A percentile compares a stretch with the other conserved stretches of the same genome.
phyloP scores from a whole-genome alignment of 2,797 vertebrate species.

The Vultur gryphus region DNA sequence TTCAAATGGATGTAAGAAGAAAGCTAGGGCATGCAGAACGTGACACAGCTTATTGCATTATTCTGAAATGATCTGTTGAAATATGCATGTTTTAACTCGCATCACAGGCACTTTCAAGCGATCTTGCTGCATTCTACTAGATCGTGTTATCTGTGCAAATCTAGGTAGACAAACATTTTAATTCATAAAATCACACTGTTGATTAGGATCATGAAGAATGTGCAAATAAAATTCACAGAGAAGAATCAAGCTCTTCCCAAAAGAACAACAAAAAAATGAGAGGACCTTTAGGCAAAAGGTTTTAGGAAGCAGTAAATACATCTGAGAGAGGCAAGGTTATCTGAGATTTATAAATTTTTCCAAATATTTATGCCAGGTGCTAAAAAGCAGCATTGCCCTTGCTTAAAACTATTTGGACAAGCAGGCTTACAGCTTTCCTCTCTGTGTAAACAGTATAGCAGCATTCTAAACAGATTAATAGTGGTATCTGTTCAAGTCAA shows the following conservation, averaged over 20 bases:
- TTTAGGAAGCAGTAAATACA: constrained; percentile 72
- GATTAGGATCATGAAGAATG: not conserved
- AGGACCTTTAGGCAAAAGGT: not conserved
- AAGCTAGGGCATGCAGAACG: not conserved
- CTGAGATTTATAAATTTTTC: constrained; percentile 72
- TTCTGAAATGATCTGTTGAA: not conserved
- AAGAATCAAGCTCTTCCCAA: not conserved
- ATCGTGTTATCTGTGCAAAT: not conserved
- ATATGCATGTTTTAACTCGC: not conserved
- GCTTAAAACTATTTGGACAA: constrained; percentile 72
- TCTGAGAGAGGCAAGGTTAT: constrained; percentile 70
- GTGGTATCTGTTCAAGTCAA: constrained; percentile 75
- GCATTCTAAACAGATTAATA: constrained; percentile 81
- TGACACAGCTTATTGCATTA: not conserved
- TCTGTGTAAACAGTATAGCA: constrained; percentile 74
- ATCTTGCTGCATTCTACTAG: not conserved
- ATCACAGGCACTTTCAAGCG: not conserved
- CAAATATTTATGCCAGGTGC: constrained; percentile 84
- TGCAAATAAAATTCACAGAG: not conserved
- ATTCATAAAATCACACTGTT: not conserved
- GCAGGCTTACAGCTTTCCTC: constrained; percentile 71
- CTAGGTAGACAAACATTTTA: not conserved
- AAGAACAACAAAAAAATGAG: not conserved
- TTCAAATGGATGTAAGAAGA: not conserved
- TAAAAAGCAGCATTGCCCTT: constrained; percentile 76